phyloP scores from a whole-genome alignment of 2,113 vertebrate species.

The Brachypodius melanocephalos region DNA sequence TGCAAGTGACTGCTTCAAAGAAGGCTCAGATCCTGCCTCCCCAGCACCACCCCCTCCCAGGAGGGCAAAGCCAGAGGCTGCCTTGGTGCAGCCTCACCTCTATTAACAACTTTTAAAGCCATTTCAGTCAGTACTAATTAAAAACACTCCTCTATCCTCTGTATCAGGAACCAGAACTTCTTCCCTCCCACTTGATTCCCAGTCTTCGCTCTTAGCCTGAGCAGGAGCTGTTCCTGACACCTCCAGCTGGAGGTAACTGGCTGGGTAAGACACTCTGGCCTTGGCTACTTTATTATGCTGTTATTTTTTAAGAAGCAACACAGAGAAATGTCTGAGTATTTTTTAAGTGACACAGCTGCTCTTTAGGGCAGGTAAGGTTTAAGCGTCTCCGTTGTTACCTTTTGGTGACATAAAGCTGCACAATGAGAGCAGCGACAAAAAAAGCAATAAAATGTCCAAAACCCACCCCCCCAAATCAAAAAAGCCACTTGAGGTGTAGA shows the following conservation, averaged over 20 bases:
- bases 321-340: background rate
- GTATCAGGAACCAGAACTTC: background rate
- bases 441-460: background rate
- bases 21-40: background rate
- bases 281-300: background rate
- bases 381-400: background rate
- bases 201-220: background rate
- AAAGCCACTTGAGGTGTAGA: background rate
- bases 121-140: background rate
- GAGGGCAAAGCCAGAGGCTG: background rate
- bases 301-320: background rate
- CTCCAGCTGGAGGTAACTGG: background rate
- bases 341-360: background rate
- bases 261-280: background rate
- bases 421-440: background rate
- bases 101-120: background rate
- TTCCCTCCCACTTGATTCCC: background rate
- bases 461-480: background rate
- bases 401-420: background rate
- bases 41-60: background rate
- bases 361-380: background rate
- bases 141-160: background rate
- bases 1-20: constrained; percentile 59
- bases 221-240: background rate
- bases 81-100: background rate